These are phyloP conservation scores for Pogonocherus hispidulus DNA, from an alignment of 2,888 invertebrate species.

Conservation along the genomic window DNA sequence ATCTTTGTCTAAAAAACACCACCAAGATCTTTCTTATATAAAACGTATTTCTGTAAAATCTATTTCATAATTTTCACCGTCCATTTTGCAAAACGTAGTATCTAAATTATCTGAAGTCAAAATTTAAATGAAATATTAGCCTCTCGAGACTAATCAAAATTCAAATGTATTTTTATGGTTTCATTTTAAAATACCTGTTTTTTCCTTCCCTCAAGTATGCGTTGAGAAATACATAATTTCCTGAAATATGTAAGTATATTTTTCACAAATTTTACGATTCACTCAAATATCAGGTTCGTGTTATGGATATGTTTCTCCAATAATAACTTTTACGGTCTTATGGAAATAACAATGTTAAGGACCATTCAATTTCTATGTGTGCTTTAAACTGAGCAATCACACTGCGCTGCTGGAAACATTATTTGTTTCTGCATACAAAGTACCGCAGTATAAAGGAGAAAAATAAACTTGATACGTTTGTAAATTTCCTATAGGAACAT, in stretches of 20 bases:
- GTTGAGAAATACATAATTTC: background rate
- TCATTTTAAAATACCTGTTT: background rate
- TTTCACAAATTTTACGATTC: constrained; percentile 15
- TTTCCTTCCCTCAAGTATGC: background rate
- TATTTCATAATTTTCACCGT: too few relatives aligned
- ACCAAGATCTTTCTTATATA: too few relatives aligned
- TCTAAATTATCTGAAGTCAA: too few relatives aligned
- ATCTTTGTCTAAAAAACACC: too few relatives aligned
- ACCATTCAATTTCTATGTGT: constrained; percentile 15
- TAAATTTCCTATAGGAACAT: constrained; percentile 8
- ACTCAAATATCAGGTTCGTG: constrained; percentile 2
- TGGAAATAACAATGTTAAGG: constrained; percentile 2
- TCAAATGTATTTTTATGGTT: background rate
- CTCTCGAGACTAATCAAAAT: background rate
- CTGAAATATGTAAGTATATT: constrained; percentile 9
- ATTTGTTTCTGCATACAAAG: constrained; percentile 20
- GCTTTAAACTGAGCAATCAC: constrained; percentile 3
- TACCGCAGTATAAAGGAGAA: background rate
- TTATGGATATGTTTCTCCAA: background rate
- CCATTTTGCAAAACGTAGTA: too few relatives aligned
- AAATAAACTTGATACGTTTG: constrained; percentile 16
- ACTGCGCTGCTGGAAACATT: constrained; percentile 12
- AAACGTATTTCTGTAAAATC: too few relatives aligned
- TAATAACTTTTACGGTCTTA: constrained; percentile 17
- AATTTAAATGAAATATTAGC: background rate